phyloP scores from a whole-genome alignment of 2,113 vertebrate species.

The Chionodraco myersi region DNA sequence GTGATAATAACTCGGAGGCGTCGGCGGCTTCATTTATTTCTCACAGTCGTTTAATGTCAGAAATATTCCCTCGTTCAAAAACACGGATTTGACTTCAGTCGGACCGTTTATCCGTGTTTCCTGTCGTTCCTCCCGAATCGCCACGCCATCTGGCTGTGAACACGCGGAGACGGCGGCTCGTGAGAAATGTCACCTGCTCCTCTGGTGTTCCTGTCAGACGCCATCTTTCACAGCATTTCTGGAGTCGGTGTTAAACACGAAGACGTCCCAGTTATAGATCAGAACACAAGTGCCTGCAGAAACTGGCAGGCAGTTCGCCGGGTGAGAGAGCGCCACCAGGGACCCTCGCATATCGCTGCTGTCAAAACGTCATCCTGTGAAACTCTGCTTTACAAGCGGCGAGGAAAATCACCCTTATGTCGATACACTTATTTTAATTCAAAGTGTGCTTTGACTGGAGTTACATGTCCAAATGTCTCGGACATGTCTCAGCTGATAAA shows the following conservation, averaged over 20 bases:
- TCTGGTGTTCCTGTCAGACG: constrained; percentile 6
- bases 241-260: constrained; percentile 57
- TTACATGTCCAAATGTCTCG: constrained; percentile 44
- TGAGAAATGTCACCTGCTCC: constrained; percentile 40
- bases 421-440: constrained; percentile 52
- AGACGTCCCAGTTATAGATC: constrained; percentile 67
- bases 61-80: constrained; percentile 19
- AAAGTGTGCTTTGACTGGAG: constrained; percentile 46
- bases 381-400: constrained; percentile 48
- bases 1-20: neutral
- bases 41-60: neutral
- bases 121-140: constrained; percentile 13
- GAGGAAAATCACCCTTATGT: constrained; percentile 46
- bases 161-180: constrained; percentile 43
- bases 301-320: constrained; percentile 57
- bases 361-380: constrained; percentile 55
- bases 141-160: constrained; percentile 42
- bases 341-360: constrained; percentile 57
- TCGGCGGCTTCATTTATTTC: neutral
- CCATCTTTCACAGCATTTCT: constrained; percentile 25
- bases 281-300: constrained; percentile 52
- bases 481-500: constrained; percentile 44
- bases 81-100: constrained; percentile 20
- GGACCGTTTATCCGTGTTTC: neutral
- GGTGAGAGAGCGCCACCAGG: constrained; percentile 57